Percentiles rank a stretch among this genome's conserved stretches.
Conservation (phyloP, 2,888 invertebrate genomes). For the Trachelus iudaicus region DNA sequence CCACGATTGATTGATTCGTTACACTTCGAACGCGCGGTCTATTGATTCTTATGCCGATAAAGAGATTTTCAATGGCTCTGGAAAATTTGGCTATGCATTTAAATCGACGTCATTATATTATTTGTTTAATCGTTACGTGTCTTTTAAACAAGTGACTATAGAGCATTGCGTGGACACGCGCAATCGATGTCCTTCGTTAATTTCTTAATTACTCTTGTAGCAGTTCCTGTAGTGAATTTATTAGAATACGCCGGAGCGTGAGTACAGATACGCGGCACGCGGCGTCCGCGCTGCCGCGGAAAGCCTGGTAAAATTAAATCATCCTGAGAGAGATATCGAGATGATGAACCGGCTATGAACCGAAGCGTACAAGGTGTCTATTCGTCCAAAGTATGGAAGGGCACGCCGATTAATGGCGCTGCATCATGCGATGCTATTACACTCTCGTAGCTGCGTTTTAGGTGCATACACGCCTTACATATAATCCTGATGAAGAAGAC, state of each 20-base stretch:
- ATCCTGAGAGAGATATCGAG: slow-evolving; percentile 46
- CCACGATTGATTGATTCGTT: slow-evolving; percentile 3
- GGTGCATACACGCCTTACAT: slow-evolving; percentile 18
- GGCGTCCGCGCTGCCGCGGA: slow-evolving; percentile 2
- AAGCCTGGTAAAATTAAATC: slow-evolving; percentile 37
- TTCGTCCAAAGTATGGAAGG: slow-evolving; percentile 54
- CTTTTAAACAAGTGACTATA: background rate
- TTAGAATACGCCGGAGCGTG: background rate
- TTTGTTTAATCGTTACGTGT: background rate
- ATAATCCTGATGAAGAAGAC: background rate
- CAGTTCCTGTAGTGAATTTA: background rate
- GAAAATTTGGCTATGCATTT: background rate
- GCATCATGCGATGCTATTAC: slow-evolving; percentile 58
- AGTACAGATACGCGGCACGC: background rate
- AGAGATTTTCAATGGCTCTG: background rate
- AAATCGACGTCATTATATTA: background rate
- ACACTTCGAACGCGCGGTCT: background rate
- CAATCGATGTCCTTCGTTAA: background rate
- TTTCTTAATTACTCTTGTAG: background rate
- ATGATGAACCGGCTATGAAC: slow-evolving; percentile 54
- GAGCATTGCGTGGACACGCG: background rate
- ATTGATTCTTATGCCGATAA: background rate
- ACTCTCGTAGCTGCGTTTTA: slow-evolving; percentile 49
- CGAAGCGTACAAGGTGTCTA: slow-evolving; percentile 55
- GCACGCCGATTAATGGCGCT: slow-evolving; percentile 54